Evolutionary conservation across 2,113 vertebrate species (phyloP).

Genomic region (Phalacrocorax brasilianus): DNA sequence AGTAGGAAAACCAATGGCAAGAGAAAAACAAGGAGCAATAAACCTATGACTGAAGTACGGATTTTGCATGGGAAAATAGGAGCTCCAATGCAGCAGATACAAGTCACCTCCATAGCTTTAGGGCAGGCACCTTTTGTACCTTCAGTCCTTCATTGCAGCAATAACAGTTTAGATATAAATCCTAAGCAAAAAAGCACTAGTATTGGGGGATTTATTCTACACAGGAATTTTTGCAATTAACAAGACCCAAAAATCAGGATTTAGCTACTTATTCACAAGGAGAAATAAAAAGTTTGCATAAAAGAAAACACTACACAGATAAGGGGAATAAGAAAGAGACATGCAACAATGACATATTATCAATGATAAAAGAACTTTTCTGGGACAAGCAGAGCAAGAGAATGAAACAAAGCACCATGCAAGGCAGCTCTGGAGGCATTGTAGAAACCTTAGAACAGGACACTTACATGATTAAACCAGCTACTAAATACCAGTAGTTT

Average conservation of each 20-base stretch:
- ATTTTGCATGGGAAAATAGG: neutral
- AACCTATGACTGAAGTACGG: neutral
- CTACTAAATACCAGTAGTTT: neutral
- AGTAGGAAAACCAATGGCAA: neutral
- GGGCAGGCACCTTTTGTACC: neutral
- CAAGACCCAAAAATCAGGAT: neutral
- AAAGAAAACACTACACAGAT: neutral
- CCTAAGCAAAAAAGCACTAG: neutral
- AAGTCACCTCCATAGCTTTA: neutral
- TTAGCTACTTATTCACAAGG: neutral
- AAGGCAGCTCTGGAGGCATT: neutral
- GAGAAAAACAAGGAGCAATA: neutral
- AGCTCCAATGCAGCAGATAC: neutral
- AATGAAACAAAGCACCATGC: neutral
- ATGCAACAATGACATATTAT: neutral
- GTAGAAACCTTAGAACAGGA: neutral
- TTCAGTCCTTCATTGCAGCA: neutral
- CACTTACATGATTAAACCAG: neutral
- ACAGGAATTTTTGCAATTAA: neutral
- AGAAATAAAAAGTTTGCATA: neutral
- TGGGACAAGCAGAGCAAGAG: fast-evolving
- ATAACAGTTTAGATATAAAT: neutral
- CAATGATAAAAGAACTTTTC: neutral
- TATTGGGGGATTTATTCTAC: neutral
- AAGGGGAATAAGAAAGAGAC: neutral